Evolutionary conservation across 2,888 invertebrate genomes (phyloP).

Genomic region (Endomychus coccineus): DNA sequence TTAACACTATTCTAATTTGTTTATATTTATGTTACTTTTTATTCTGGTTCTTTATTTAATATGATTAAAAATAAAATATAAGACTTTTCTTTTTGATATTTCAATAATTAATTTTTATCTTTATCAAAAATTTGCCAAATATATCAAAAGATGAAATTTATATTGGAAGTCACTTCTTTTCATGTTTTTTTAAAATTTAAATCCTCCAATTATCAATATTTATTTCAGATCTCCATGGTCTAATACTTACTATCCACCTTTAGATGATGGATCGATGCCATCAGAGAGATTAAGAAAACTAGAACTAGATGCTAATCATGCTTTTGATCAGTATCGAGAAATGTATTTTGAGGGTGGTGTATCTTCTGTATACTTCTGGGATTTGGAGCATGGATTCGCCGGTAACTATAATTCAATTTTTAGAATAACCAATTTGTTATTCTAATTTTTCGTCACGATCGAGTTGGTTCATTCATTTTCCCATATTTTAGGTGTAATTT

Average conservation of each 20-base stretch:
- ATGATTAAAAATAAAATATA: no score
- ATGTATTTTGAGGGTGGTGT: conserved; percentile 99
- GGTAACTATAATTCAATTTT: conserved; percentile 42
- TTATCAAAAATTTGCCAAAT: background rate
- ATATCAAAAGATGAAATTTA: no score
- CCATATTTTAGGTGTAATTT: conserved; percentile 70
- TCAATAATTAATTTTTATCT: background rate
- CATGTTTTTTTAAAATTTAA: background rate
- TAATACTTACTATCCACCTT: conserved; percentile 93
- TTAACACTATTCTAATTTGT: no score
- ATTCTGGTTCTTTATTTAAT: no score
- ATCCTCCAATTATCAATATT: background rate
- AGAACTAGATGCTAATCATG: conserved; percentile 96
- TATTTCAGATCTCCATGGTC: conserved; percentile 88
- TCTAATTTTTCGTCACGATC: background rate
- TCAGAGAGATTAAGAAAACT: conserved; percentile 91
- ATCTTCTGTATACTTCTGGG: conserved; percentile 99
- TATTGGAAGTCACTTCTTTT: no score
- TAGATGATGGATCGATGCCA: conserved; percentile 98
- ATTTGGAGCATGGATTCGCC: conserved; percentile 97
- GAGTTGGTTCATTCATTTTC: background rate
- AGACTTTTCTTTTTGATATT: no score
- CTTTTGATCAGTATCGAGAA: conserved; percentile 97
- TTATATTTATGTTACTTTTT: no score
- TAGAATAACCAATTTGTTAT: background rate